These are phyloP conservation scores for Passer montanus DNA, from an alignment of 2,113 vertebrate species.

Conservation along the genomic window DNA sequence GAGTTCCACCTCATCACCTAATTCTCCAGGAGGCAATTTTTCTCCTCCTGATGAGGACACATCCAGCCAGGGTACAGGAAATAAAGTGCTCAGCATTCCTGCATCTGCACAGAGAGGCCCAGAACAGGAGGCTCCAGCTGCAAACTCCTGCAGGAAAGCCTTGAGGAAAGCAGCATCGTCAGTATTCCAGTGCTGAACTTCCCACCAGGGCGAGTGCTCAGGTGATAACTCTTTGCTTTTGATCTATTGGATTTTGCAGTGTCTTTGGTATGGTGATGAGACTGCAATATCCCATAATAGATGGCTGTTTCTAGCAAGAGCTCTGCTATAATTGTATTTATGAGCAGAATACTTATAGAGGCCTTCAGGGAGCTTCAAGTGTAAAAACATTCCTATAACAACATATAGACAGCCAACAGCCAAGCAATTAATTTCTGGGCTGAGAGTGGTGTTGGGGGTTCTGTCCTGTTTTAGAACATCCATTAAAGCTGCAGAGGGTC, in stretches of 20 bases:
- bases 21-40: neutral
- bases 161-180: neutral
- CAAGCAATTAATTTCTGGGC: conserved; percentile 60
- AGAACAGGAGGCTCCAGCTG: neutral
- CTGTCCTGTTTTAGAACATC: neutral
- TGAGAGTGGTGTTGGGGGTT: conserved; percentile 26
- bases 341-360: conserved; percentile 69
- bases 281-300: conserved; percentile 61
- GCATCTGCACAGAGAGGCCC: neutral
- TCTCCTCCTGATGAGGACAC: neutral
- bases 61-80: neutral
- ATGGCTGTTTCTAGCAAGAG: conserved; percentile 63
- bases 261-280: conserved; percentile 69
- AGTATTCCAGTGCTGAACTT: conserved; percentile 4
- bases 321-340: conserved; percentile 70
- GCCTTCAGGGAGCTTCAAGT: conserved; percentile 64
- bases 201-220: neutral
- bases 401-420: conserved; percentile 64
- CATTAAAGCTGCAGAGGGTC: neutral
- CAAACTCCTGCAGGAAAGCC: neutral
- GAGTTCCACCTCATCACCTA: neutral
- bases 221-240: conserved; percentile 62
- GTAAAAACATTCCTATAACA: conserved; percentile 66
- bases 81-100: neutral
- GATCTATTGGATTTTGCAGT: conserved; percentile 65